Evolutionary conservation across 2,113 vertebrate genomes (phyloP).

Genomic region (Syngnathus floridae): DNA sequence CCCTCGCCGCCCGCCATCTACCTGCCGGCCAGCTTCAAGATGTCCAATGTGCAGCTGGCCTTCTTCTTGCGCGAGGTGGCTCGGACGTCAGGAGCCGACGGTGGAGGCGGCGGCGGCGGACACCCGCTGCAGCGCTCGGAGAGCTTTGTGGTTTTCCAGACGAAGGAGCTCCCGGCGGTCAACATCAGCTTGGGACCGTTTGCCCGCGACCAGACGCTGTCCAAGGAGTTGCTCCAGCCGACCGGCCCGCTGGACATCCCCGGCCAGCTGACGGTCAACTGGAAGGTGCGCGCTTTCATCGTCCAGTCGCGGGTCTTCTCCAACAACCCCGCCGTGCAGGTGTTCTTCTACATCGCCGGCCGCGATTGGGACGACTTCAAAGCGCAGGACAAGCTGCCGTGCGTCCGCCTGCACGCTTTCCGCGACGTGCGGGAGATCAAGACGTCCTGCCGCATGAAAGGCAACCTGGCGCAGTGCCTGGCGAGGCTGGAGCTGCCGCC

Average conservation of each 20-base stretch:
- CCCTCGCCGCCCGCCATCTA: constrained; percentile 61
- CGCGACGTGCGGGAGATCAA: constrained; percentile 83
- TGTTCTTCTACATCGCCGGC: constrained; percentile 93
- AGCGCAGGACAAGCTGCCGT: constrained; percentile 82
- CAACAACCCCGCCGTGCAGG: constrained; percentile 85
- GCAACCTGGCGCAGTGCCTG: constrained; percentile 86
- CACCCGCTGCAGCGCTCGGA: constrained; percentile 83
- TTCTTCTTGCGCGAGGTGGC: constrained; percentile 87
- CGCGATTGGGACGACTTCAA: constrained; percentile 95
- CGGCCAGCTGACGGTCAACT: constrained; percentile 87
- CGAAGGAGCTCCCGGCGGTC: constrained; percentile 88
- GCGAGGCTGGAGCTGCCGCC: constrained; percentile 86
- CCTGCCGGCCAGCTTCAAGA: constrained; percentile 88
- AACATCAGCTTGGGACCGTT: constrained; percentile 90
- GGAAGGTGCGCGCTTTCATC: constrained; percentile 97
- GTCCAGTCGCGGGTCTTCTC: constrained; percentile 83
- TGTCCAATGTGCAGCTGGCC: constrained; percentile 90
- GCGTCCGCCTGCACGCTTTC: constrained; percentile 88
- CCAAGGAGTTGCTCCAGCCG: constrained; percentile 90
- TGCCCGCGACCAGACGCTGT: constrained; percentile 81
- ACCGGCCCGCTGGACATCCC: constrained; percentile 89
- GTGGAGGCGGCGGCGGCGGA: constrained; percentile 29
- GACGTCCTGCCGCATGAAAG: constrained; percentile 86
- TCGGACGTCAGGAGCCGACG: constrained; percentile 53
- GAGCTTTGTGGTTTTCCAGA: constrained; percentile 96